These are phyloP conservation scores for Xestoiulus laeticollis DNA, from an alignment of 2,888 invertebrate species.

Conservation along the genomic window DNA sequence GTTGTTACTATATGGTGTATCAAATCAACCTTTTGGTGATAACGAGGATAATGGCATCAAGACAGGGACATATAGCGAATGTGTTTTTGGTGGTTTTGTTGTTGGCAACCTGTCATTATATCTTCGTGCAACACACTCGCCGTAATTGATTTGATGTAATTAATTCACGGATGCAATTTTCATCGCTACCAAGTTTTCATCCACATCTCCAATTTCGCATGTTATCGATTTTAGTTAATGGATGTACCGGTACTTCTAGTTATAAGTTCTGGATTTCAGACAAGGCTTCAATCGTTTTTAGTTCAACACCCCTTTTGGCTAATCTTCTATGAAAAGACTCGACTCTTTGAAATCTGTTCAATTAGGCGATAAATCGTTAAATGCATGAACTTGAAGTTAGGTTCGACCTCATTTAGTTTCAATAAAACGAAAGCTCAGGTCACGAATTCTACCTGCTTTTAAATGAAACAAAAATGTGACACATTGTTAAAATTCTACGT, in stretches of 20 bases:
- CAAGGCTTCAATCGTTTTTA: too few species aligned
- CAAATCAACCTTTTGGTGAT: neutral
- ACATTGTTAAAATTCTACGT: too few species aligned
- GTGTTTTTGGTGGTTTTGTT: neutral
- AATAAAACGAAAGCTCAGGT: too few species aligned
- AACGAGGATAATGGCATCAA: neutral
- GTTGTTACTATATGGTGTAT: neutral
- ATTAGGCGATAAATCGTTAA: too few species aligned
- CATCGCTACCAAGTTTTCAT: neutral
- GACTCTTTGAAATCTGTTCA: too few species aligned
- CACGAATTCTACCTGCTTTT: too few species aligned
- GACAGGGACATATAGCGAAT: neutral
- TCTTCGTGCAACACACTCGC: neutral
- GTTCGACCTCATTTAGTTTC: too few species aligned
- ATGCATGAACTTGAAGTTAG: too few species aligned
- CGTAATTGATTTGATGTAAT: neutral
- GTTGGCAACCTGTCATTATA: slow-evolving; percentile 9
- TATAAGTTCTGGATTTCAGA: neutral
- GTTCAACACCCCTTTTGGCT: too few species aligned
- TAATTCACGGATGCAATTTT: neutral
- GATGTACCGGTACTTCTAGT: neutral
- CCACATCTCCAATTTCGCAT: neutral
- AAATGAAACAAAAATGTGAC: too few species aligned
- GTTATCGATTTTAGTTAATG: neutral
- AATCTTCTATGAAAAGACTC: too few species aligned